Evolutionary conservation across 2,888 invertebrate genomes (phyloP).

Genomic region (Anoplius nigerrimus): DNA sequence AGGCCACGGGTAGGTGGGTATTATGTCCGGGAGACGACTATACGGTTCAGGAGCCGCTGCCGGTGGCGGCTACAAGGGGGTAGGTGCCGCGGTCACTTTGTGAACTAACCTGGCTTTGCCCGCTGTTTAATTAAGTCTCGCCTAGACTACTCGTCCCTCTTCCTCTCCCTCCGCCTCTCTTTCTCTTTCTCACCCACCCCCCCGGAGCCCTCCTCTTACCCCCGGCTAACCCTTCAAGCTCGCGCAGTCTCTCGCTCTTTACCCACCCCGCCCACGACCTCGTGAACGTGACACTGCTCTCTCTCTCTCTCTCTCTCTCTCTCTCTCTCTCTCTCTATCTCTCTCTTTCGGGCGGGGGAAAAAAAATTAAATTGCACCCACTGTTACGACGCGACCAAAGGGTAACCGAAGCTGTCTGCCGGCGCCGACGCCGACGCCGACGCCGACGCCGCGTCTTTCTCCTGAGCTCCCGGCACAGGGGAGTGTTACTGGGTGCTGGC

Average conservation of each 20-base stretch:
- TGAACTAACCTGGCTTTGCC: conserved; percentile 74
- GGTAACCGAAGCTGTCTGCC: conserved; percentile 46
- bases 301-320: conserved; percentile 3
- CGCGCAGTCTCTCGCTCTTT: conserved; percentile 19
- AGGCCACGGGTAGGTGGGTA: conserved; percentile 9
- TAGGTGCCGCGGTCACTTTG: conserved; percentile 75
- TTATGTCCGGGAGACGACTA: conserved; percentile 14
- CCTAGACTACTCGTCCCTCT: conserved; percentile 69
- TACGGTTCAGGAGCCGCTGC: conserved; percentile 28
- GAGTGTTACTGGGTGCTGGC: not conserved
- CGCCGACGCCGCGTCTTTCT: conserved; percentile 9
- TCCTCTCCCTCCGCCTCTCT: conserved; percentile 47
- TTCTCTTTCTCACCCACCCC: conserved; percentile 36
- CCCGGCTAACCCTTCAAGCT: conserved; percentile 26
- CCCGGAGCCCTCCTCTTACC: conserved; percentile 34
- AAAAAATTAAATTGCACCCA: conserved; percentile 53
- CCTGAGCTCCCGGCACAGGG: too few relatives aligned
- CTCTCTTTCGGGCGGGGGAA: conserved; percentile 2
- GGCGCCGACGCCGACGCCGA: conserved; percentile 26
- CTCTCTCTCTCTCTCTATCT: conserved; percentile 8
- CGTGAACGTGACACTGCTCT: conserved; percentile 52
- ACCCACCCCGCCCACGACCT: conserved; percentile 34
- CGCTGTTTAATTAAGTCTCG: conserved; percentile 75
- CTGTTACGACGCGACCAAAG: conserved; percentile 53
- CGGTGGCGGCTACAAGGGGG: conserved; percentile 46